Evolutionary conservation across 2,113 vertebrate genomes (phyloP).

Genomic region (Callipepla squamata): DNA sequence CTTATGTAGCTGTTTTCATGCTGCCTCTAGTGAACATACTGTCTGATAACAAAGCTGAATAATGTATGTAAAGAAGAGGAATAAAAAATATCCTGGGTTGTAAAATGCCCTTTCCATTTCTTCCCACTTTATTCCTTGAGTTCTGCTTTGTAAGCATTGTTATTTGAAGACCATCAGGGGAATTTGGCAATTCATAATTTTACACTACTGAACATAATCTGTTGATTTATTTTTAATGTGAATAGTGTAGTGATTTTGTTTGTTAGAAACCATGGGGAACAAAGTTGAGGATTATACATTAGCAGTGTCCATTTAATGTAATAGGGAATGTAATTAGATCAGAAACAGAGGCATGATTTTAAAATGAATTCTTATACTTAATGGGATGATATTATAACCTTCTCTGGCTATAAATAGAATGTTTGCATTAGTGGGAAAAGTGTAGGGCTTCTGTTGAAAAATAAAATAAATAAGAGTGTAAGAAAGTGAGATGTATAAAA

Average conservation of each 20-base stretch:
- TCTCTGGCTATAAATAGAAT: not conserved
- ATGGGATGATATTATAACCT: slow-evolving; percentile 1
- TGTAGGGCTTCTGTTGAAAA: not conserved
- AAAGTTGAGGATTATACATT: slow-evolving; percentile 29
- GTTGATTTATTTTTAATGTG: slow-evolving; percentile 38
- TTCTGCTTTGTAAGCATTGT: not conserved
- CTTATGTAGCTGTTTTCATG: not conserved
- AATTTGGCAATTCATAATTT: not conserved
- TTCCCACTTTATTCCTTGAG: not conserved
- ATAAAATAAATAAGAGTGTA: not conserved
- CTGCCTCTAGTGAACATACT: not conserved
- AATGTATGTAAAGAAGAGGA: not conserved
- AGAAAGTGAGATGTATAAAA: not conserved
- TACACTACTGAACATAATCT: slow-evolving; percentile 14
- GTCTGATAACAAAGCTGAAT: not conserved
- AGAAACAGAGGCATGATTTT: slow-evolving; percentile 20
- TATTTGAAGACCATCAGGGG: not conserved
- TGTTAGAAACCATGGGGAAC: slow-evolving; percentile 19
- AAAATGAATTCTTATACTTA: slow-evolving; percentile 14
- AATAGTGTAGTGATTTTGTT: slow-evolving; percentile 9
- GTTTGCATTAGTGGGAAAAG: not conserved
- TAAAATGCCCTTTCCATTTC: not conserved
- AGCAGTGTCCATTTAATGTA: slow-evolving; percentile 16
- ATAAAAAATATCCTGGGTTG: not conserved
- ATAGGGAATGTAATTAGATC: slow-evolving; percentile 30